These are phyloP conservation scores for Oxystoma pomonae DNA, from an alignment of 2,888 invertebrate genomes.

Conservation along the genomic window DNA sequence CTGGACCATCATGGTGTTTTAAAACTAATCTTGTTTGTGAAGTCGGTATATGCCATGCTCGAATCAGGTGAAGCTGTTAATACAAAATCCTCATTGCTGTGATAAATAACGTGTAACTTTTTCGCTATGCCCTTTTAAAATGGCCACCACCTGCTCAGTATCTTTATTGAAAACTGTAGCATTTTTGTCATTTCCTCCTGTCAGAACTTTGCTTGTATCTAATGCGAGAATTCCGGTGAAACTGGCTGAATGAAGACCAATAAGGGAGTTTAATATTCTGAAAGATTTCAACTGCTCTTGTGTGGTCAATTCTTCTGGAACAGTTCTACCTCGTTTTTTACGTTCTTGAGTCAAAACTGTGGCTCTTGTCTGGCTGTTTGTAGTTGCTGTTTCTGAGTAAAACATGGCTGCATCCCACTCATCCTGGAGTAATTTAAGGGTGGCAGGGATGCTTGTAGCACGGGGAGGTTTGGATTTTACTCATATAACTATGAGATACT, in stretches of 20 bases:
- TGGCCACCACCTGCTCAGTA: slow-evolving; percentile 91
- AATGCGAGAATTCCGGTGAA: slow-evolving; percentile 94
- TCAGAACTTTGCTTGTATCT: slow-evolving; percentile 92
- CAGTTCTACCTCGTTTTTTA: slow-evolving; percentile 91
- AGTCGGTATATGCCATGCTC: slow-evolving; percentile 88
- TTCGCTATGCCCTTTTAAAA: slow-evolving; percentile 89
- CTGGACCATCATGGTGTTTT: slow-evolving; percentile 89
- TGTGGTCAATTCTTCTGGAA: slow-evolving; percentile 89
- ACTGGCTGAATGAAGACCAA: slow-evolving; percentile 95
- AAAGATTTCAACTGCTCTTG: slow-evolving; percentile 84
- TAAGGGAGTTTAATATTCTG: slow-evolving; percentile 82
- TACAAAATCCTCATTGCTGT: slow-evolving; percentile 92
- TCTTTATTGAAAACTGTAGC: slow-evolving; percentile 98
- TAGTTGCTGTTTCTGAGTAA: slow-evolving; percentile 94
- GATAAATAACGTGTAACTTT: slow-evolving; percentile 94
- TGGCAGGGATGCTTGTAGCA: slow-evolving; percentile 96
- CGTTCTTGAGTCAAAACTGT: slow-evolving; percentile 94
- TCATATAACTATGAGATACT: slow-evolving; percentile 10
- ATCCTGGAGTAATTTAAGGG: slow-evolving; percentile 82
- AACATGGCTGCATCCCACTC: slow-evolving; percentile 99
- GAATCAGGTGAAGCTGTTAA: slow-evolving; percentile 93
- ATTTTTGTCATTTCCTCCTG: slow-evolving; percentile 97
- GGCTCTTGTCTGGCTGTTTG: slow-evolving; percentile 93
- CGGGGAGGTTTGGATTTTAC: slow-evolving; percentile 96
- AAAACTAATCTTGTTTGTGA: slow-evolving; percentile 81